Evolutionary conservation across 2,113 vertebrate genomes (phyloP), one percentile per base, ranked within the genome.

Genomic region (Vicugna pacos): DNA sequence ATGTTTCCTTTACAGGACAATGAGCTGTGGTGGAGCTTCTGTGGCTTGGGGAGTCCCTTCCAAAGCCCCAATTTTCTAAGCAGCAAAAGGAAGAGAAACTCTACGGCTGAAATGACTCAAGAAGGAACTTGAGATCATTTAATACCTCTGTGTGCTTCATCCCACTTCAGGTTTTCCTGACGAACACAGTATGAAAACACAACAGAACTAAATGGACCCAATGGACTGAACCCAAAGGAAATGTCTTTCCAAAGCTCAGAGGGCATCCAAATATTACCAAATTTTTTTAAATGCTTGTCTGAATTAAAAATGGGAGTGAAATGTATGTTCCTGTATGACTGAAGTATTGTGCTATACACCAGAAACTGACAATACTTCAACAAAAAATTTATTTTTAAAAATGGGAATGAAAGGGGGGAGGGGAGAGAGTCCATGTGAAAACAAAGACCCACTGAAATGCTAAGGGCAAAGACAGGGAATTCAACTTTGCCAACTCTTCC

Each of bases 191-290:
- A 80, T 14, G 32, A 75, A 91, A 94, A 82, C 28, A 30, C 11
- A 35, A n/a, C 28, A 64, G 70, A 89, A 84, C 56, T 58, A 88
- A 96, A 81, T 69, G 81, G 54, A 50, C 56, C 67, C 76, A 67
- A 14, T 62, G 85, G 67, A 94, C 52, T 38, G 67, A 75, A 95
- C 95, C 94, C 70, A 98, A 92, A 73, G 58, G 89, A 96, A 94
- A 89, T 48, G 62, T 9, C 94, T 95, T 95, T 92, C 65, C n/a
- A 80, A 88, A 91, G 93, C 77, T 81, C 84, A 93, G 32, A 96
- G 76, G 70, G 30, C 81, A 93, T 73, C 91, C 77, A 85, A 94
- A 87, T 88, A 87, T 80, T 70, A 80, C 38, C 75, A 73, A 81
- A 75, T 50, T 48, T 28, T 30, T 30, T n/a, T 52, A 32, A 73